Evolutionary conservation across 2,888 invertebrate genomes (phyloP).

Genomic region (Drosophila setosimentum): DNA sequence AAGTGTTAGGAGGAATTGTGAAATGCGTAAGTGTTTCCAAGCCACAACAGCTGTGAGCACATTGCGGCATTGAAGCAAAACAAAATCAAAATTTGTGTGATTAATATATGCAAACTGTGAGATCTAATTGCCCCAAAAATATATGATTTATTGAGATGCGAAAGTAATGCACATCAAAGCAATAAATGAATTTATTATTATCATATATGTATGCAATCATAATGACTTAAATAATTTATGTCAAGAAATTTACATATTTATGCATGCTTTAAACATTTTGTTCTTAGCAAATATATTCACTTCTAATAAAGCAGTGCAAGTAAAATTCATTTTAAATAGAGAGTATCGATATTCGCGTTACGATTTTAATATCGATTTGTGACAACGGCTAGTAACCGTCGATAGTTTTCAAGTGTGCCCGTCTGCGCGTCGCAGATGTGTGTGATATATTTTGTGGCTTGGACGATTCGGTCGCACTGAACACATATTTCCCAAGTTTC

Average conservation of each 20-base stretch:
- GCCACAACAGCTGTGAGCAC: slow-evolving; percentile 48
- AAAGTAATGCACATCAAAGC: background rate
- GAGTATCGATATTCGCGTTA: slow-evolving; percentile 5
- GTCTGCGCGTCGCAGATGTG: background rate
- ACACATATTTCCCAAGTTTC: slow-evolving; percentile 27
- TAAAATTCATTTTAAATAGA: background rate
- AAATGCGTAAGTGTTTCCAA: slow-evolving; percentile 48
- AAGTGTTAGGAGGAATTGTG: slow-evolving; percentile 34
- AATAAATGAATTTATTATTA: background rate
- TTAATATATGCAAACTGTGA: slow-evolving; percentile 10
- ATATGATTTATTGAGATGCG: slow-evolving; percentile 1
- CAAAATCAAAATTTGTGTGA: slow-evolving; percentile 21
- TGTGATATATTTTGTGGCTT: background rate
- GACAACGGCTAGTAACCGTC: background rate
- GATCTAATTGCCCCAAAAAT: background rate
- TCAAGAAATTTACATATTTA: background rate
- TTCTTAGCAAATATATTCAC: background rate
- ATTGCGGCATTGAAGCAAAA: slow-evolving; percentile 37
- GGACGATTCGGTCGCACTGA: slow-evolving; percentile 29
- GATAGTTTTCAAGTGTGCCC: slow-evolving; percentile 10
- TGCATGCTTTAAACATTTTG: background rate
- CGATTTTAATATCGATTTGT: slow-evolving; percentile 2
- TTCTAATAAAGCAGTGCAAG: background rate
- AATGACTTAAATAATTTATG: background rate
- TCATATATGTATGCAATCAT: background rate